Conservation (phyloP, 2,888 invertebrate genomes). For the Gastracanthus pulcherrimus region DNA sequence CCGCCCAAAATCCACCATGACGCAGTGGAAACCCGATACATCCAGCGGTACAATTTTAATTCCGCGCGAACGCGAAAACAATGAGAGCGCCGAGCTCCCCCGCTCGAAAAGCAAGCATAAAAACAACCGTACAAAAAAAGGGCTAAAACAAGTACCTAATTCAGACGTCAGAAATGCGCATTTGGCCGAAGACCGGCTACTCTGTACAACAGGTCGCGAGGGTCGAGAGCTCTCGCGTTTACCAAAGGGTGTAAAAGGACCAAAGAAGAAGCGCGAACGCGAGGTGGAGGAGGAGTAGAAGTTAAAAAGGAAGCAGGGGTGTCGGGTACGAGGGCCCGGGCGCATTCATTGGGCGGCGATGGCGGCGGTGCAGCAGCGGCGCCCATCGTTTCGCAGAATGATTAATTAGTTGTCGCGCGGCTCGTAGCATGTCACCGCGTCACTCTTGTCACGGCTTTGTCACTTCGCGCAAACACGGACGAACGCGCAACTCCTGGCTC, state of each 20-base stretch:
- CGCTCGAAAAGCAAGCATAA: neutral
- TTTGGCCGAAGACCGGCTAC: conserved; percentile 30
- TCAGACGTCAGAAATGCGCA: conserved; percentile 54
- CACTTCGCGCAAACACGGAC: conserved; percentile 72
- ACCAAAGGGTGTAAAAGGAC: conserved; percentile 26
- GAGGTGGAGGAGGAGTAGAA: no score
- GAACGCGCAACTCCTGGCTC: conserved; percentile 37
- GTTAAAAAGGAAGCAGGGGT: no score
- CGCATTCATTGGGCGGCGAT: conserved; percentile 26
- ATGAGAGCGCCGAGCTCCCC: conserved; percentile 1
- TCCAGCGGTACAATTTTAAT: conserved; percentile 32
- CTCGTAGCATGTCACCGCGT: conserved; percentile 74
- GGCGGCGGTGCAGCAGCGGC: neutral
- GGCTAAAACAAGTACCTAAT: conserved; percentile 48
- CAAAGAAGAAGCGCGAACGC: conserved; percentile 14
- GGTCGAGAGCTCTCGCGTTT: neutral
- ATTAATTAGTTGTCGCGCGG: conserved; percentile 77
- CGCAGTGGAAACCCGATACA: conserved; percentile 23
- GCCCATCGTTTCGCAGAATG: conserved; percentile 66
- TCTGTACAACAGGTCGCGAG: neutral
- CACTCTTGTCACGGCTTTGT: conserved; percentile 77
- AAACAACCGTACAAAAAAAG: neutral
- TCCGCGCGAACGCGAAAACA: conserved; percentile 29
- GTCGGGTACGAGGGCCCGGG: no score
- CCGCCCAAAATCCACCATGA: conserved; percentile 17